Conservation (phyloP, 2,888 invertebrate species). For the Drosophila limbata region DNA sequence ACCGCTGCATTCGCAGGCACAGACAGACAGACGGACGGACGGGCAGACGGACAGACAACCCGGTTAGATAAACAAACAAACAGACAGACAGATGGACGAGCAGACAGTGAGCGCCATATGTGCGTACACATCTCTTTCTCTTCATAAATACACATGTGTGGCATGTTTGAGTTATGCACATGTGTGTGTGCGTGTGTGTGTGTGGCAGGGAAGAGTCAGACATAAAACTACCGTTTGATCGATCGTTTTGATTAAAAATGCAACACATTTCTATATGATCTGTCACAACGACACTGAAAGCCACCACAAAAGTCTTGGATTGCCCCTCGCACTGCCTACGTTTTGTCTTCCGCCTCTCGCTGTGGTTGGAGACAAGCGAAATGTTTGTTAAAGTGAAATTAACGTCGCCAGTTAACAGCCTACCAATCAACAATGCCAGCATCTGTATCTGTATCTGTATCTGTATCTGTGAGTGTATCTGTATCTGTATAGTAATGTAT, state of each 20-base stretch:
- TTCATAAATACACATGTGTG: constrained; percentile 26
- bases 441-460: constrained; percentile 35
- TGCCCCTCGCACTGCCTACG: constrained; percentile 20
- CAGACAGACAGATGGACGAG: constrained; percentile 39
- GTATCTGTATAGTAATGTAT: constrained; percentile 8
- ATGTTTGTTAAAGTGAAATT: constrained; percentile 83
- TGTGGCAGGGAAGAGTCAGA: constrained; percentile 50
- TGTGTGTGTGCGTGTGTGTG: constrained; percentile 36
- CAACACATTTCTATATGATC: constrained; percentile 84
- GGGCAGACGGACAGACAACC: constrained; percentile 16
- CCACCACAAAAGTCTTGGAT: constrained; percentile 71
- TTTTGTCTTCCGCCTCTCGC: background rate
- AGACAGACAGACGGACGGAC: constrained; percentile 35
- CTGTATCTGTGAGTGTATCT: constrained; percentile 22
- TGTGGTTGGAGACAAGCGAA: constrained; percentile 72
- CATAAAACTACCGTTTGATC: constrained; percentile 83
- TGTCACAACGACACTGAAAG: constrained; percentile 80
- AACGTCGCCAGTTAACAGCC: constrained; percentile 77
- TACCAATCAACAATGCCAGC: constrained; percentile 76
- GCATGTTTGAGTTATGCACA: constrained; percentile 26
- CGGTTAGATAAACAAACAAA: too few relatives aligned
- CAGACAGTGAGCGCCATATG: constrained; percentile 69
- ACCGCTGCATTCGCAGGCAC: constrained; percentile 66
- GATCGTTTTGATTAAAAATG: constrained; percentile 84
- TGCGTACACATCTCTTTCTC: constrained; percentile 46